Percentiles rank a stretch among this genome's conserved stretches.
Evolutionary conservation across 2,797 vertebrate genomes (phyloP).

Genomic region (Thamnophis elegans): DNA sequence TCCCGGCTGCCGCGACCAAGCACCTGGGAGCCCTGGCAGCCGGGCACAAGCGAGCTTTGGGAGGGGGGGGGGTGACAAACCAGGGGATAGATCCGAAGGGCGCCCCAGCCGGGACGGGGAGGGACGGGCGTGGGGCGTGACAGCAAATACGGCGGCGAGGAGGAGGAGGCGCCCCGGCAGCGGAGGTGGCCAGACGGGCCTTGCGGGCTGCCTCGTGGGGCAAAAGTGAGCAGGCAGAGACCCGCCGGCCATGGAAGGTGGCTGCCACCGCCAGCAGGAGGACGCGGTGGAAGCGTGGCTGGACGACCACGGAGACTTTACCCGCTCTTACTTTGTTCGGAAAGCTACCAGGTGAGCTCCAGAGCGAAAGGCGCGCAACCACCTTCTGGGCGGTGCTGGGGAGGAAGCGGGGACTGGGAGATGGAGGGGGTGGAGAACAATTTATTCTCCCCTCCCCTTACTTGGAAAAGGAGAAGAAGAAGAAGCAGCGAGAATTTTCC

Average conservation of each 20-base stretch:
- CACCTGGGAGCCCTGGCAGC: neutral
- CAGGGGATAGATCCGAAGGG: neutral
- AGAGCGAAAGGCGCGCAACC: neutral
- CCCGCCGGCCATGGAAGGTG: slow-evolving; percentile 73
- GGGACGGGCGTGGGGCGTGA: slow-evolving; percentile 17
- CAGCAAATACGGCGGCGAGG: neutral
- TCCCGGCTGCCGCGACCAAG: neutral
- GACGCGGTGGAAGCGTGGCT: slow-evolving; percentile 93
- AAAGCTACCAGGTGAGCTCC: slow-evolving; percentile 88
- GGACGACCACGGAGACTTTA: slow-evolving; percentile 90
- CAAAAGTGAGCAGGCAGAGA: neutral
- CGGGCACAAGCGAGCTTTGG: too few relatives aligned
- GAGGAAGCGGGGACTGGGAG: neutral
- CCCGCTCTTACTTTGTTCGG: slow-evolving; percentile 88
- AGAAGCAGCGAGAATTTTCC: too few relatives aligned
- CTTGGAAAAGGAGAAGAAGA: too few relatives aligned
- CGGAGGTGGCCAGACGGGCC: slow-evolving; percentile 50
- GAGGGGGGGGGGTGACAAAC: neutral
- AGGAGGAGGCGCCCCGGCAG: slow-evolving; percentile 35
- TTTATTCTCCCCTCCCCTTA: too few relatives aligned
- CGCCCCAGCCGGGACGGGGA: neutral
- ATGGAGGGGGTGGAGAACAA: neutral
- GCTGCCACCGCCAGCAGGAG: slow-evolving; percentile 60
- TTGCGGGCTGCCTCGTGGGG: neutral
- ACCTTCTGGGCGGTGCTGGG: neutral